Percentiles rank a stretch among this genome's conserved stretches.
These are phyloP conservation scores for Rallus crepitans DNA, from an alignment of 2,797 vertebrate genomes.

Conservation along the genomic window DNA sequence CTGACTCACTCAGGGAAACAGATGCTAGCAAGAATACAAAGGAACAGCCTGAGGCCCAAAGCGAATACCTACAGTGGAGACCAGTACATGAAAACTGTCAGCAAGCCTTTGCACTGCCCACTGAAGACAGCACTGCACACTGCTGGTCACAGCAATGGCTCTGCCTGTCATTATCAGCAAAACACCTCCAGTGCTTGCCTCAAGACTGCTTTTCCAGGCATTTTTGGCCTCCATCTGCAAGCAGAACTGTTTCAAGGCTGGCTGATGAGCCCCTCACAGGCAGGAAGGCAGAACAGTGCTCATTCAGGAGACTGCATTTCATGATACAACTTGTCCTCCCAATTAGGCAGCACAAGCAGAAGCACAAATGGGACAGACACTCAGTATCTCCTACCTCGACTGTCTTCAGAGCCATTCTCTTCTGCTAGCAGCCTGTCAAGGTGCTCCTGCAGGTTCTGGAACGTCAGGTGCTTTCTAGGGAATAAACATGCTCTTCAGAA, in stretches of 20 bases:
- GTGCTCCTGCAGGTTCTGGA: slow-evolving; percentile 91
- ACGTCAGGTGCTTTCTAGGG: slow-evolving; percentile 89
- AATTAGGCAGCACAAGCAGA: background rate
- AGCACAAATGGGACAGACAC: background rate
- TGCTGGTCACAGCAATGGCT: background rate
- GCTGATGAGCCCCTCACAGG: background rate
- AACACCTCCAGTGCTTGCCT: background rate
- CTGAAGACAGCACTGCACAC: background rate
- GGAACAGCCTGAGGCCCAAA: background rate
- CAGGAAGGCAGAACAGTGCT: background rate
- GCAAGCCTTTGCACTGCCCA: background rate
- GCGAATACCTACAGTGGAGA: background rate
- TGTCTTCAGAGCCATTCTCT: slow-evolving; percentile 81
- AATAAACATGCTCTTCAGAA: slow-evolving; percentile 42
- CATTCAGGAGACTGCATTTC: background rate
- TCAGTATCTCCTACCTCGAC: slow-evolving; percentile 76
- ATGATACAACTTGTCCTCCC: background rate
- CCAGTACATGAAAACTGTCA: background rate
- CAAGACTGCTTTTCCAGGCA: background rate
- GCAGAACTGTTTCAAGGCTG: background rate
- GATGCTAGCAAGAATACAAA: background rate
- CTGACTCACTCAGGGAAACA: background rate
- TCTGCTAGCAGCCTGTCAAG: slow-evolving; percentile 88
- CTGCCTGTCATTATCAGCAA: background rate
- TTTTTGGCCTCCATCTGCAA: background rate